Evolutionary conservation across 2,797 vertebrate genomes (phyloP), one percentile per base, ranked within the genome.

Genomic region (Sphaeramia orbicularis): DNA sequence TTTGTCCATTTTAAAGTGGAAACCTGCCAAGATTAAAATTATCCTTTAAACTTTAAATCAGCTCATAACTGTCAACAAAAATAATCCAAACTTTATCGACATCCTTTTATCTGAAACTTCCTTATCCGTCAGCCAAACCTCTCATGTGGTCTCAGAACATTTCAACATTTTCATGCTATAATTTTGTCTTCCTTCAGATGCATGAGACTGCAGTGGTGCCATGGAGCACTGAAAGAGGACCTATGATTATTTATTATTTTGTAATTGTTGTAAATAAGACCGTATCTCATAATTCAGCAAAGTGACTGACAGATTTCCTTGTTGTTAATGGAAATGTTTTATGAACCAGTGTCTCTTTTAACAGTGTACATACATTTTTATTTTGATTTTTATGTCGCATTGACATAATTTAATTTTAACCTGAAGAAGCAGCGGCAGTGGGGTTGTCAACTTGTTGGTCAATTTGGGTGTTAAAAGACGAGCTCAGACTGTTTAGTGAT

Each of bases 181-280:
- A 21, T 40, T 18, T 37, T 50, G 18, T 51, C 16, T 61, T 30
- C 47, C 14, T 53, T 32, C 51, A 57, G n/a, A 63, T 57, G 38
- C 35, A 10, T 58, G 21, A 71, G 16, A 53, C 71, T 56, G 37
- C 13, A 10, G 43, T 16, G 41, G 60, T 37, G 51, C 50, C 43
- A 30, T 14, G 16, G 43, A 52, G 40, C 40, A 12, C 57, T 64
- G 65, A 71, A 42, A 64, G n/a, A 56, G 61, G 21, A 51, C 21
- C 19, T 19, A 37, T 61, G 60, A 74, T 66, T 65, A 80, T 70
- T 80, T 75, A 37, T 76, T 67, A 32, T 32, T 74, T 77, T 84
- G 62, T 66, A 65, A 76, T 47, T 64, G 47, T 67, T 87, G 76
- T 88, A 91, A 87, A 83, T 82, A 87, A 81, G 30, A 32, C 30